These are phyloP conservation scores for Dicyrtoma fusca DNA, from an alignment of 2,888 invertebrate species.

Conservation along the genomic window DNA sequence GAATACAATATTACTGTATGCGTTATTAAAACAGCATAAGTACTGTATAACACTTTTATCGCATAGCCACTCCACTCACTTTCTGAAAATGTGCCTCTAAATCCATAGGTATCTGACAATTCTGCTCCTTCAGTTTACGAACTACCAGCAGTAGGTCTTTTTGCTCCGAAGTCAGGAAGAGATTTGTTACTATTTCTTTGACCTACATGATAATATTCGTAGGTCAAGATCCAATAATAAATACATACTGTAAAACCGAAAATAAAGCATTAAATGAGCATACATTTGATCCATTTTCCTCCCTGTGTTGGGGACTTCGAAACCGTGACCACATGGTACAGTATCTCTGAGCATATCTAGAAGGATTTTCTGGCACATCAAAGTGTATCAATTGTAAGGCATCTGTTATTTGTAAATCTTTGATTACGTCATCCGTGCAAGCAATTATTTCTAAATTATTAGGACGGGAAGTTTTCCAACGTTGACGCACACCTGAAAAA, in stretches of 20 bases:
- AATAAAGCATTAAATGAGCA: neutral
- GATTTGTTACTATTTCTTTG: neutral
- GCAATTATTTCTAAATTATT: conserved; percentile 19
- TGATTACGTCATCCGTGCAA: conserved; percentile 29
- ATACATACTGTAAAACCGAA: neutral
- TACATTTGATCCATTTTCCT: too few species aligned
- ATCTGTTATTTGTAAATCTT: conserved; percentile 23
- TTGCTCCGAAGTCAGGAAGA: neutral
- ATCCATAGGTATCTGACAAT: neutral
- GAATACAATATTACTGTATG: neutral
- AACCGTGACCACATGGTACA: conserved; percentile 22
- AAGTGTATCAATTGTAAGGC: conserved; percentile 32
- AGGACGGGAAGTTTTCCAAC: conserved; percentile 13
- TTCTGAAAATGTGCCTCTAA: neutral
- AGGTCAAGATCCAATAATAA: neutral
- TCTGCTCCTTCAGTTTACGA: neutral
- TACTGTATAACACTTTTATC: too few species aligned
- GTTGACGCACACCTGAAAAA: neutral
- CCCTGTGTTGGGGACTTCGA: neutral
- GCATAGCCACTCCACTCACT: too few species aligned
- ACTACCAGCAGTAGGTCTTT: neutral
- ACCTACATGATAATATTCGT: neutral
- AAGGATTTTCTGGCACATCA: conserved; percentile 10
- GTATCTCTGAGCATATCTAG: neutral
- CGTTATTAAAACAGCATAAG: too few species aligned